phyloP scores from a whole-genome alignment of 2,888 invertebrate genomes.

The Elegia similella region DNA sequence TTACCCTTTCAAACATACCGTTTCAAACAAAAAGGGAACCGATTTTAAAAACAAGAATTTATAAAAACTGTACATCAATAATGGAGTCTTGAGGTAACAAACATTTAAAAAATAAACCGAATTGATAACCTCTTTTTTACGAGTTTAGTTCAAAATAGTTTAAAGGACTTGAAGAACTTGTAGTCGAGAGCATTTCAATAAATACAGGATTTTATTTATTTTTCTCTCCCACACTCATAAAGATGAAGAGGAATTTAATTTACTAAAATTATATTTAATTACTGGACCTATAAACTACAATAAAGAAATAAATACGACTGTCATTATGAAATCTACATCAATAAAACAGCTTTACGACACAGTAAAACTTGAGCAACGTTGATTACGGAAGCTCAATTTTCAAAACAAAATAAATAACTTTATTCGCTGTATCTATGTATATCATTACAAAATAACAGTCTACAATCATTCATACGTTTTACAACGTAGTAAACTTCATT shows the following conservation, averaged over 20 bases:
- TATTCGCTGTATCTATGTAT: background rate
- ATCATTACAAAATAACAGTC: constrained; percentile 1
- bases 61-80: too few relatives aligned
- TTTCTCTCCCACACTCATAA: too few relatives aligned
- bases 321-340: constrained; percentile 18
- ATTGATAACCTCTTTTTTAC: too few relatives aligned
- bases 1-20: too few relatives aligned
- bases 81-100: too few relatives aligned
- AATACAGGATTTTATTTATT: too few relatives aligned
- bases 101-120: too few relatives aligned
- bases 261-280: background rate
- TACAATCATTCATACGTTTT: constrained; percentile 32
- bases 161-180: too few relatives aligned
- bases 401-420: constrained; percentile 18
- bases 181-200: too few relatives aligned
- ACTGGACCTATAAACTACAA: background rate
- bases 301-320: constrained; percentile 16
- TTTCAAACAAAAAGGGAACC: too few relatives aligned
- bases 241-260: background rate
- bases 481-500: constrained; percentile 32
- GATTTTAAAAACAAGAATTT: too few relatives aligned
- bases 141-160: too few relatives aligned
- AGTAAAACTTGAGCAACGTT: constrained; percentile 21
- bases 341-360: constrained; percentile 21
- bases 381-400: constrained; percentile 22